A percentile compares a stretch with the other conserved stretches of the same genome.
Evolutionary conservation across 2,113 vertebrate genomes (phyloP).

Genomic region (Macquaria ambigua): DNA sequence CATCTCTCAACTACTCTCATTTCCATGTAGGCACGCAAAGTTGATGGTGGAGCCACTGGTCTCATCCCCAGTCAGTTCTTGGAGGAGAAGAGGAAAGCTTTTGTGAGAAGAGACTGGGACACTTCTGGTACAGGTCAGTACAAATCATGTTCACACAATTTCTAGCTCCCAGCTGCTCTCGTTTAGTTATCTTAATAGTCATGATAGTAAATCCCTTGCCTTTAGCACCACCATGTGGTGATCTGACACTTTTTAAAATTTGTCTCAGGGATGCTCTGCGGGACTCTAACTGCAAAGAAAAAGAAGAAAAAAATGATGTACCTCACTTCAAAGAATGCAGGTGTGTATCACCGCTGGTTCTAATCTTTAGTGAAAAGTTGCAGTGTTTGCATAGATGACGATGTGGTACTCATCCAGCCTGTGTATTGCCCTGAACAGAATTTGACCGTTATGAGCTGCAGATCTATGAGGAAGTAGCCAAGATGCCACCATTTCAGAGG

Average conservation of each 20-base stretch:
- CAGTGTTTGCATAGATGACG: not conserved
- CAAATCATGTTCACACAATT: not conserved
- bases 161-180: not conserved
- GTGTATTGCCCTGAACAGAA: conserved; percentile 83
- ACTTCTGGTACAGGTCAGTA: conserved; percentile 84
- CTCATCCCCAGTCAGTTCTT: conserved; percentile 98
- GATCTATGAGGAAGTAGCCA: conserved; percentile 97
- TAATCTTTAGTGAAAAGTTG: not conserved
- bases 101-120: conserved; percentile 95
- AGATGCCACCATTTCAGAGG: conserved; percentile 98
- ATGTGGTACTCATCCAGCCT: conserved; percentile 16
- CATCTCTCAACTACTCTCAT: conserved; percentile 6
- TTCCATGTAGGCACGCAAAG: conserved; percentile 88
- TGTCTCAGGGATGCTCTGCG: conserved; percentile 92
- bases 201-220: not conserved
- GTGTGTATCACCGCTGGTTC: conserved; percentile 72
- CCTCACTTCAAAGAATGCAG: conserved; percentile 97
- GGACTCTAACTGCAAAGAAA: conserved; percentile 92
- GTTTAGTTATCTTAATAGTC: not conserved
- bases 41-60: conserved; percentile 92
- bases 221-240: conserved; percentile 28
- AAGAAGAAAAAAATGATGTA: conserved; percentile 99
- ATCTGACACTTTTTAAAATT: not conserved
- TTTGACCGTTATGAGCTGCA: conserved; percentile 99
- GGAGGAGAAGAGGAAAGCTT: conserved; percentile 99